Evolutionary conservation across 2,113 vertebrate genomes (phyloP).

Genomic region (Galbula dea): DNA sequence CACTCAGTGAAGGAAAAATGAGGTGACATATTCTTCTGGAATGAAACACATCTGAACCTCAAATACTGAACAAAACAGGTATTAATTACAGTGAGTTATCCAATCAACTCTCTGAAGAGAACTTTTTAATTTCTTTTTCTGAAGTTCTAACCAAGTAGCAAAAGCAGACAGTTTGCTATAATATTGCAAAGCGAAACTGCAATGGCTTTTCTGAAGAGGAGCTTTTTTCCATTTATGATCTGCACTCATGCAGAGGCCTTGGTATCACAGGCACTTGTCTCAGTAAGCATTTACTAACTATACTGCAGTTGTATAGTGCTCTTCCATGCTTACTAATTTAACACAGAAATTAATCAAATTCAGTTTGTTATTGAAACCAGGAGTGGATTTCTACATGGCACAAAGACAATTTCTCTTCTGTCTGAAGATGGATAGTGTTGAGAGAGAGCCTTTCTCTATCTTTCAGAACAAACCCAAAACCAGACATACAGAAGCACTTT

Average conservation of each 20-base stretch:
- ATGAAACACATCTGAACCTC: neutral
- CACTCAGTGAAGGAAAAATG: neutral
- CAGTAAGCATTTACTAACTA: neutral
- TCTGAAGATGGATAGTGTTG: neutral
- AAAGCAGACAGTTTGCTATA: neutral
- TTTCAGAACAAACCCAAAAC: neutral
- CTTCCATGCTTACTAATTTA: neutral
- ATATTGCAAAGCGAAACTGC: neutral
- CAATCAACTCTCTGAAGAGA: neutral
- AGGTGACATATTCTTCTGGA: neutral
- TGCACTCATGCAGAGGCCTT: neutral
- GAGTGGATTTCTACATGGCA: neutral
- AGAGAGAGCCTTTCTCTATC: neutral
- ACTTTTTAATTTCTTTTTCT: neutral
- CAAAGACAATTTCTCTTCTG: neutral
- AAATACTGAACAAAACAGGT: neutral
- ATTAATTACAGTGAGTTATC: neutral
- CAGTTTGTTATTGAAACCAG: neutral
- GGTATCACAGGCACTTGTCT: neutral
- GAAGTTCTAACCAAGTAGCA: neutral
- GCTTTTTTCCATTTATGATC: neutral
- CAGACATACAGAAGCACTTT: neutral
- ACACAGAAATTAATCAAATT: neutral
- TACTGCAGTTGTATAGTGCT: neutral
- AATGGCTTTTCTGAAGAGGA: neutral